These are phyloP conservation scores for Mercenaria mercenaria DNA, from an alignment of 1,140 invertebrate genomes.

Conservation along the genomic window DNA sequence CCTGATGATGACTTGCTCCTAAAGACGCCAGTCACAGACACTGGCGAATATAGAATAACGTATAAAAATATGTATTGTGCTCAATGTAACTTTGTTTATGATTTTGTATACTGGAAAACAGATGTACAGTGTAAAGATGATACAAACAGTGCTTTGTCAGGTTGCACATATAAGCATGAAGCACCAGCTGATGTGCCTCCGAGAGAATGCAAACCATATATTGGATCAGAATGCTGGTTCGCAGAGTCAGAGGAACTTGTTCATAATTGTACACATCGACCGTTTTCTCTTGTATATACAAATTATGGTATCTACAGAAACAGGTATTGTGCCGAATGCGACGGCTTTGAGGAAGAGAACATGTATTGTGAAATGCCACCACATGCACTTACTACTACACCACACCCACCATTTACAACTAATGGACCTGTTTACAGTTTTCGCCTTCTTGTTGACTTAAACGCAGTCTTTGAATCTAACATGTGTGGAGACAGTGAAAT, in stretches of 20 bases:
- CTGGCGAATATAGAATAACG: neutral
- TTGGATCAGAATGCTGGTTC: neutral
- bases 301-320: neutral
- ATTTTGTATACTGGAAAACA: neutral
- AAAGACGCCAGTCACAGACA: neutral
- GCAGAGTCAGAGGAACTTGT: neutral
- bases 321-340: conserved; percentile 30
- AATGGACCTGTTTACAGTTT: conserved; percentile 58
- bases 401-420: neutral
- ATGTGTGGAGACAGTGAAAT: conserved; percentile 72
- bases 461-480: conserved; percentile 73
- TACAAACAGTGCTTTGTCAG: neutral
- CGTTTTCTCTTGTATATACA: neutral
- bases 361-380: neutral
- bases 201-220: neutral
- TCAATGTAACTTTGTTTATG: conserved; percentile 2
- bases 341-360: neutral
- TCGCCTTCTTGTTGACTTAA: conserved; percentile 73
- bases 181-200: neutral
- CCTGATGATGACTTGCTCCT: neutral
- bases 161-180: neutral
- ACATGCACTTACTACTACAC: neutral
- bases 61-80: conserved; percentile 44
- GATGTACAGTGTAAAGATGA: neutral
- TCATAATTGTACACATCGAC: neutral